A percentile compares a stretch with the other conserved stretches of the same genome.
These are phyloP conservation scores for Cyrtodaria siliqua DNA, from an alignment of 2,888 invertebrate genomes.

Conservation along the genomic window DNA sequence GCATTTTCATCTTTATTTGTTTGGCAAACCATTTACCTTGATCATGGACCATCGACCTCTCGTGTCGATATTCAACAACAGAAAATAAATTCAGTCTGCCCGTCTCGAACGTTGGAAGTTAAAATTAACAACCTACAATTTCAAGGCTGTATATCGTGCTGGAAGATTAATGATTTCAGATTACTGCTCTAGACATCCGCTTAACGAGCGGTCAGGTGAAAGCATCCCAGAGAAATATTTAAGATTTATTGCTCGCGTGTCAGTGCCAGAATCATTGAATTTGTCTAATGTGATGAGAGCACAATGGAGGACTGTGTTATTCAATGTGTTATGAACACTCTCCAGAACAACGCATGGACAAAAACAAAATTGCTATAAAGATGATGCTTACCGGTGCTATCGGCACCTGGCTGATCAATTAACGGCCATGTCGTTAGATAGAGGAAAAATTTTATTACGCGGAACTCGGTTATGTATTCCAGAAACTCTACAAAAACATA, in stretches of 20 bases:
- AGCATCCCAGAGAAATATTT: too few relatives aligned
- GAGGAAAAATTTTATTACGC: slow-evolving; percentile 5
- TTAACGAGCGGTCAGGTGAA: background rate
- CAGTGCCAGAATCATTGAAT: too few relatives aligned
- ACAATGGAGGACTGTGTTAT: too few relatives aligned
- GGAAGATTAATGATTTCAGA: slow-evolving; percentile 67
- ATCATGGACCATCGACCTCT: slow-evolving; percentile 73
- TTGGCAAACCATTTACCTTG: too few relatives aligned
- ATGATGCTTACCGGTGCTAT: slow-evolving; percentile 1
- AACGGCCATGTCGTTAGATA: background rate
- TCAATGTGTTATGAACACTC: background rate
- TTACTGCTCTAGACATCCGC: slow-evolving; percentile 36
- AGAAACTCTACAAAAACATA: slow-evolving; percentile 43
- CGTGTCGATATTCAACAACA: slow-evolving; percentile 67
- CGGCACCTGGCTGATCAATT: slow-evolving; percentile 1
- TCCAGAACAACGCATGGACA: background rate
- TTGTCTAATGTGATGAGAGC: too few relatives aligned
- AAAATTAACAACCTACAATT: slow-evolving; percentile 53
- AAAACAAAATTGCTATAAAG: background rate
- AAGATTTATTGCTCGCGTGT: too few relatives aligned
- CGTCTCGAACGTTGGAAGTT: slow-evolving; percentile 60
- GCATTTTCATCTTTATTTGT: slow-evolving; percentile 72
- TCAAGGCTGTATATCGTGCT: slow-evolving; percentile 51
- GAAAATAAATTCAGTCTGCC: slow-evolving; percentile 60
- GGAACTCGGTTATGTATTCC: slow-evolving; percentile 58